Evolutionary conservation across 2,113 vertebrate species (phyloP).

Genomic region (Climacteris rufus): DNA sequence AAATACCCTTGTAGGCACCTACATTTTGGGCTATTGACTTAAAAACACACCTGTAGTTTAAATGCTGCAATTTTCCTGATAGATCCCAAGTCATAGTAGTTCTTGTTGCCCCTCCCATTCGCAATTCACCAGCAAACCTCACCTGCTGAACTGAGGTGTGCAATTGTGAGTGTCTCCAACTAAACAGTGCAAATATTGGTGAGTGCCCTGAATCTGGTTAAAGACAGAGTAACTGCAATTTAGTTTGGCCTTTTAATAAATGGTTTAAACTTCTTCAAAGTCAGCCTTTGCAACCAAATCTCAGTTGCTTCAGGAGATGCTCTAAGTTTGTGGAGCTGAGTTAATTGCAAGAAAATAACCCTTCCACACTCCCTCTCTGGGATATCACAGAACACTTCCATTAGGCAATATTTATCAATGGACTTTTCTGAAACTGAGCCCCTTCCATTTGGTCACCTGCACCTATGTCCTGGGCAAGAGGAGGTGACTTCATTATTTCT

Average conservation of each 20-base stretch:
- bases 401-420: background rate
- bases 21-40: background rate
- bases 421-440: background rate
- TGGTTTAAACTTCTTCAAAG: background rate
- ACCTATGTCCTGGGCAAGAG: background rate
- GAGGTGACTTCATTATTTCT: background rate
- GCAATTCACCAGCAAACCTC: background rate
- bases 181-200: background rate
- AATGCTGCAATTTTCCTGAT: background rate
- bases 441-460: fast-evolving
- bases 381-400: background rate
- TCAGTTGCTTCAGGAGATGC: background rate
- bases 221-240: background rate
- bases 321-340: fast-evolving
- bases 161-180: background rate
- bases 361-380: background rate
- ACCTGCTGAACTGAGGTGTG: background rate
- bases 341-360: background rate
- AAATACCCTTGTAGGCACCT: constrained; percentile 25
- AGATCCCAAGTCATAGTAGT: background rate
- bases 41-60: constrained; percentile 20
- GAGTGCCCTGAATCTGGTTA: background rate
- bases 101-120: background rate
- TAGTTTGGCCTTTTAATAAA: background rate
- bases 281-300: background rate